Evolutionary conservation across 2,113 vertebrate genomes (phyloP), one percentile per base, ranked within the genome.

Genomic region (Poicephalus meyeri): DNA sequence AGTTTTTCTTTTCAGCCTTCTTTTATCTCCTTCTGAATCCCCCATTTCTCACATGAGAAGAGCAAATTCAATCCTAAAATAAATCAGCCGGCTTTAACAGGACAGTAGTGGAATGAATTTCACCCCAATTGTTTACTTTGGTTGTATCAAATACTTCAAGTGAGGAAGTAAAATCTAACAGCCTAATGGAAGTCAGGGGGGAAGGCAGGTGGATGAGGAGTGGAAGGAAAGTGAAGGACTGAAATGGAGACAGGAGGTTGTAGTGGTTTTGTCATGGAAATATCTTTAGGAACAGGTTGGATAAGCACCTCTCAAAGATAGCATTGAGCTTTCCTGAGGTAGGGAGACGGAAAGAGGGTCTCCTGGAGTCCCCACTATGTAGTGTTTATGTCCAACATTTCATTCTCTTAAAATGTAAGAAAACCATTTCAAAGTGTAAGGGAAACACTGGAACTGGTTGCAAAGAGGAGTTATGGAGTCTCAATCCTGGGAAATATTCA

Each of bases 1-100:
- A 96, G 71, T 86, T 90, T 95, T 95, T 91, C 64, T 91, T 91
- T 92, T 76, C 74, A 61, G 84, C 93, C 71, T 69, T 94, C 76
- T 81, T 91, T 93, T 88, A 71, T 89, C 83, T 80, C 65, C 56
- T 78, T 14, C 84, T 87, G 93, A 86, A 94, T 91, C 80, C 77
- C 31, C 53, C 10, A 14, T 93, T 96, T 91, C 80, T 84, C 53
- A 76, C 52, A 47, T 44, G 65, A 92, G 90, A 83, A 79, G 61
- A 86, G 46, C 56, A 79, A 79, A 92, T 85, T 85, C 69, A 91
- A 76, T 50, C 73, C 80, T 66, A 28, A 81, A 81, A 53, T 77
- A 93, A 79, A 96, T 91, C 83, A 1, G 0, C 15, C 35, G 73
- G 74, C 88, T 88, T 92, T 93, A 82, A 80, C 46, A 56, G 83